A percentile compares a stretch with the other conserved stretches of the same genome.
phyloP scores from a whole-genome alignment of 2,888 invertebrate species.

The Oligia fasciuncula region DNA sequence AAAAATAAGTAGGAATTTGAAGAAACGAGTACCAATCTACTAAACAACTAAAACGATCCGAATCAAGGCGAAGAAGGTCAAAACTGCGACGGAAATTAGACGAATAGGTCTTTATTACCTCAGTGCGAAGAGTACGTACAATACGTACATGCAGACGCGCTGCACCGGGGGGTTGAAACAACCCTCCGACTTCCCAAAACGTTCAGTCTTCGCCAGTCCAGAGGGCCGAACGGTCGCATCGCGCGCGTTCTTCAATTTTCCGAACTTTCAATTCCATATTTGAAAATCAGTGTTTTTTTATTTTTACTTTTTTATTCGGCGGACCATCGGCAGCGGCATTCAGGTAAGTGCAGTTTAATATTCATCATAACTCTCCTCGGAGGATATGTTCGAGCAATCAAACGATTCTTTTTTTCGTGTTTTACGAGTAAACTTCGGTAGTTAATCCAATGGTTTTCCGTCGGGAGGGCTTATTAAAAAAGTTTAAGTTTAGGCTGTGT shows the following conservation, averaged over 20 bases:
- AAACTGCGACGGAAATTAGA: constrained; percentile 76
- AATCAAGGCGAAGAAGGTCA: constrained; percentile 76
- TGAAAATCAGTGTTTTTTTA: constrained; percentile 72
- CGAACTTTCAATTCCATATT: constrained; percentile 71
- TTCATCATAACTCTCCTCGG: constrained; percentile 69
- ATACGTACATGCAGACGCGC: constrained; percentile 71
- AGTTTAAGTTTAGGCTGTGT: constrained; percentile 76
- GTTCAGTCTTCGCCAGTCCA: constrained; percentile 76
- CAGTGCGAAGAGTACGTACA: constrained; percentile 63
- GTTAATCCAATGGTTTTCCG: constrained; percentile 76
- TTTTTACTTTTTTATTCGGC: constrained; percentile 63
- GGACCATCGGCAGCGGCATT: constrained; percentile 59
- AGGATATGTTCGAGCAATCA: constrained; percentile 70
- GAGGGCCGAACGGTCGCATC: constrained; percentile 64
- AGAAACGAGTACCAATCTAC: constrained; percentile 39
- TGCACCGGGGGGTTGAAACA: constrained; percentile 74
- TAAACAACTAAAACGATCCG: constrained; percentile 72
- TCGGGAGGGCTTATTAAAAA: constrained; percentile 82
- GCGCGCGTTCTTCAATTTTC: constrained; percentile 55
- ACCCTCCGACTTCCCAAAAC: constrained; percentile 59
- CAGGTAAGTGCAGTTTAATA: constrained; percentile 74
- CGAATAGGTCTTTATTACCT: constrained; percentile 71
- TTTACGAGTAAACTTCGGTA: constrained; percentile 79
- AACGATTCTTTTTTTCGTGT: constrained; percentile 70
- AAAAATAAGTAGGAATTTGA: constrained; percentile 34